Evolutionary conservation across 2,888 invertebrate genomes (phyloP), one percentile per base, ranked within the genome.

Genomic region (Drosophila silvestris): DNA sequence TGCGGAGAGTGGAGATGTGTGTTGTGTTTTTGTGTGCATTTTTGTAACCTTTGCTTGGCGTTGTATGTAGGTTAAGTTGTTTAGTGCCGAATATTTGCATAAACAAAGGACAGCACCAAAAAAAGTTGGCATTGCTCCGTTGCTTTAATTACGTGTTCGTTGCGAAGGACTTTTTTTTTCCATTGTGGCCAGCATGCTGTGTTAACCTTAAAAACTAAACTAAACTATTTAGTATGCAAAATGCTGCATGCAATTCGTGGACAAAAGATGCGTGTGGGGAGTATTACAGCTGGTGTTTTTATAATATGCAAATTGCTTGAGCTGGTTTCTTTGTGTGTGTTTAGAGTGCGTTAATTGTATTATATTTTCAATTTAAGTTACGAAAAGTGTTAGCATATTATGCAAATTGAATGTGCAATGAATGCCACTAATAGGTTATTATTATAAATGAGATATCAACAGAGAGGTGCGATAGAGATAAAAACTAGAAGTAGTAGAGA

Each of bases 51-150:
- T 62, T 47, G 16, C 16, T 47, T 22, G 47, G 22, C 22, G 30
- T 61, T 53, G 70, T 50, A 77, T 89, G 83, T 85, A 75, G 90
- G 79, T 77, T 86, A 83, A 86, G 86, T 90, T 74, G 90, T 89
- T 75, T 88, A 75, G 70, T 69, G 67, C 70, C 70, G 70, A 66
- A 79, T 77, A 86, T 86, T 89, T 83, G 71, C 89, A 90, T 89
- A 79, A 83, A 77, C 70, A 86, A 85, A 81, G 84, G 71, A 81
- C 68, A 73, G 41, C 52, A 57, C 77, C 85, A 53, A 89, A 47
- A 47, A 89, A 82, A 75, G 66, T 72, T 77, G 70, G 73, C 83
- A 88, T 70, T 73, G 70, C 39, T 70, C 35, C 63, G 61, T 74
- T 74, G 19, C 58, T 81, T 86, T 90, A 90, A 89, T 90, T 86